Conservation (phyloP, 2,888 invertebrate genomes). For the Drosophila kanekoi region DNA sequence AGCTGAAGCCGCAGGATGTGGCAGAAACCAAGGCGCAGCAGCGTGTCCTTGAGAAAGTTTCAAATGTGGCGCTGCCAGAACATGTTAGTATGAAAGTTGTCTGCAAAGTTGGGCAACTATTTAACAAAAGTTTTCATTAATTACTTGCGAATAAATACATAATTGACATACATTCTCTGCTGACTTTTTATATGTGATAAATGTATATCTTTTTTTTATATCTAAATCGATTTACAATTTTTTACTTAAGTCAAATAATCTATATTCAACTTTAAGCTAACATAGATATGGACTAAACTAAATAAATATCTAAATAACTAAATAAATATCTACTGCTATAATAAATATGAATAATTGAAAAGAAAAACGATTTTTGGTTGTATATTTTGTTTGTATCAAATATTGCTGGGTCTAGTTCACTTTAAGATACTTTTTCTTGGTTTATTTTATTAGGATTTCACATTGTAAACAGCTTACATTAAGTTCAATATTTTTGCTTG, state of each 20-base stretch:
- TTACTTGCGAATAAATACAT: neutral
- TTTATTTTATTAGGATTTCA: no score
- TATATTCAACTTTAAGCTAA: neutral
- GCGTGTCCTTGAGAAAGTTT: conserved; percentile 5
- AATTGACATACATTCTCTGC: neutral
- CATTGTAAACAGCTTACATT: no score
- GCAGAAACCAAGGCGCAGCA: conserved; percentile 4
- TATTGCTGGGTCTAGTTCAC: no score
- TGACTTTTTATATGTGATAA: neutral
- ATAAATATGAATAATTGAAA: no score
- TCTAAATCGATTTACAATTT: neutral
- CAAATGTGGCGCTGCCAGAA: conserved; percentile 19
- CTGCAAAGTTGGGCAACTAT: neutral
- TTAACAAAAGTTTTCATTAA: neutral
- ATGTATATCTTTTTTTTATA: neutral
- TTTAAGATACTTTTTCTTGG: no score
- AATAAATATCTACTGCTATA: neutral
- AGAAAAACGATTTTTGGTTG: no score
- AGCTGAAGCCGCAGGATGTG: conserved; percentile 35
- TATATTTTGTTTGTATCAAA: no score
- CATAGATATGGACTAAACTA: no score
- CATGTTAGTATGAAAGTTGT: conserved; percentile 73
- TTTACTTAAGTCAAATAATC: neutral
- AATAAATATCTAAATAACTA: neutral
- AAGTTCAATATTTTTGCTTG: no score